Base-by-base conservation (phyloP, 2,113 vertebrate genomes). In the Ptychochromis oligacanthus region DNA sequence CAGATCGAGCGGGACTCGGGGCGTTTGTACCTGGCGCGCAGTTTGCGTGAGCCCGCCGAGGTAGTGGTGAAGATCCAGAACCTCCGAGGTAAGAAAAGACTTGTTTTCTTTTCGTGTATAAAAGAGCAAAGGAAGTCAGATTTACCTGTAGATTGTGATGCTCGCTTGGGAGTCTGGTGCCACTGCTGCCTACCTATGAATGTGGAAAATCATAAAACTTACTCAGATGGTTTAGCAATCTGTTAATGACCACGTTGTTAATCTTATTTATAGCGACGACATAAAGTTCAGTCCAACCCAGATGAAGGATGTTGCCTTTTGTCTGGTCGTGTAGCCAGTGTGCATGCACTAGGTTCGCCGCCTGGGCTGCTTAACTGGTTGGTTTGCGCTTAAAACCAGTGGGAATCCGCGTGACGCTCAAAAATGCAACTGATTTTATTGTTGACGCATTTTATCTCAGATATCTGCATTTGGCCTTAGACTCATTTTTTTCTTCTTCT, bases 1-100 rank as follows among this genome's bases (percentile, higher is more conserved):
- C 95, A 88, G 24, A 81, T 97, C n/a, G 96, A 97, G 83, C 87
- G 96, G 54, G 94, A 96, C 79, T 96, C 96, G 2, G 97, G 97
- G 18, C 93, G 96, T 7, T 88, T 98, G 40, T 96, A 95, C 85
- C 92, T 97, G 20, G 91, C 93, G 67, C 93, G 94, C 64, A 88
- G 85, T 43, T 92, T 97, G 76, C 84, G 80, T 11, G 95, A 96
- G 17, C 91, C 94, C 6, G 89, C 91, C 0, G 95, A 97, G 75
- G 95, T 96, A 82, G 60, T 91, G 67, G 93, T 98, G 79, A 97
- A 96, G 91, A 95, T 97, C 87, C 96, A 96, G 49, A 91, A 93
- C 86, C 79, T 89, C 36, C 79, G 77, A 96, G 97, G 97, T 97
- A 93, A 83, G 95, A 79, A 49, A 9, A 8, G 0, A 0, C 1